A percentile compares a stretch with the other conserved stretches of the same genome.
phyloP scores from a whole-genome alignment of 1,140 invertebrate species.

The Diploscapter pachys region DNA sequence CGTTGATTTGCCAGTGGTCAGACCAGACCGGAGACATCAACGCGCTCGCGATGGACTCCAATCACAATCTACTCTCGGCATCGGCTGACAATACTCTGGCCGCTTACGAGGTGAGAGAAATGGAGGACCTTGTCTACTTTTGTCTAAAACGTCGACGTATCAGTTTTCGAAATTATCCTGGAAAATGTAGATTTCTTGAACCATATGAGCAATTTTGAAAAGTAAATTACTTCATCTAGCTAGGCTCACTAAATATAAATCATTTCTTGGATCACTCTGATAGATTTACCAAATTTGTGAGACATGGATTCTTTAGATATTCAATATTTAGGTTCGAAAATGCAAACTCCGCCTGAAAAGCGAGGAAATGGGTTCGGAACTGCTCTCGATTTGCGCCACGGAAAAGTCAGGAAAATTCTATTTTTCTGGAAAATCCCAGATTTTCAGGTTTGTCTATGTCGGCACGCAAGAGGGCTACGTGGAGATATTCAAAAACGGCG shows the following conservation, averaged over 20 bases:
- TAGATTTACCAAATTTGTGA: not conserved
- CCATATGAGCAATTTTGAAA: not conserved
- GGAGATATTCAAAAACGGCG: slow-evolving; percentile 32
- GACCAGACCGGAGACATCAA: slow-evolving; percentile 33
- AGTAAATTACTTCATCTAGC: not conserved
- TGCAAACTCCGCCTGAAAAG: slow-evolving; percentile 26
- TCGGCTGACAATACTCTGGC: slow-evolving; percentile 33
- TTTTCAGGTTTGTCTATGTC: slow-evolving; percentile 30
- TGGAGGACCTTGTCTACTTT: slow-evolving; percentile 15
- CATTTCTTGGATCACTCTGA: not conserved
- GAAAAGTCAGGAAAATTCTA: slow-evolving; percentile 17
- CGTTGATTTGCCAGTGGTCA: slow-evolving; percentile 20
- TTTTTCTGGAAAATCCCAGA: slow-evolving; percentile 1
- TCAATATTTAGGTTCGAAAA: not conserved
- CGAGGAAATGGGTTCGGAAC: slow-evolving; percentile 32
- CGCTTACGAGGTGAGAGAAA: slow-evolving; percentile 26
- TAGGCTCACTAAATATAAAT: not conserved
- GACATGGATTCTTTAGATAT: not conserved
- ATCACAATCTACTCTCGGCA: slow-evolving; percentile 25
- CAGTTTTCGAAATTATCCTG: not conserved
- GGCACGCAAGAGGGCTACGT: slow-evolving; percentile 27
- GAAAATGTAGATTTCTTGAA: not conserved
- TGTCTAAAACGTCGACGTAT: not conserved
- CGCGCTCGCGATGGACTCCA: slow-evolving; percentile 19
- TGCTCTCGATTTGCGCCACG: slow-evolving; percentile 29